phyloP scores from a whole-genome alignment of 2,113 vertebrate genomes.

The Lichenostomus cassidix region DNA sequence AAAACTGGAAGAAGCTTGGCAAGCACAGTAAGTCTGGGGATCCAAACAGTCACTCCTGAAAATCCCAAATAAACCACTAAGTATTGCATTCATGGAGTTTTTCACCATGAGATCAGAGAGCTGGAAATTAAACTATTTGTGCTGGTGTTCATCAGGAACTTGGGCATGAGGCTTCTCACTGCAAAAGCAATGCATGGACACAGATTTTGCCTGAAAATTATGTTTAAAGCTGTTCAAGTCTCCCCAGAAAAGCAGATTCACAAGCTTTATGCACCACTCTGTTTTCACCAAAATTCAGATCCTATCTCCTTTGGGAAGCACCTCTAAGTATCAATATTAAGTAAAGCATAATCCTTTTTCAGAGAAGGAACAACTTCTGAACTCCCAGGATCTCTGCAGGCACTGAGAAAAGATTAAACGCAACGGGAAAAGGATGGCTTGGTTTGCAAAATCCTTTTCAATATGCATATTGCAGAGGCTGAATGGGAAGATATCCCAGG shows the following conservation, averaged over 20 bases:
- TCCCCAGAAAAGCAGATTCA: not conserved
- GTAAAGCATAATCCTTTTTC: slow-evolving; percentile 20
- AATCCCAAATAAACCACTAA: not conserved
- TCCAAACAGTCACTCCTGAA: not conserved
- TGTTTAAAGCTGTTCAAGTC: not conserved
- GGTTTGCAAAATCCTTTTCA: slow-evolving; percentile 29
- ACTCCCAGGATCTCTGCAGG: not conserved
- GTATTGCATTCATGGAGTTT: not conserved
- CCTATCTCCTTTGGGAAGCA: not conserved
- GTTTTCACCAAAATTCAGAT: not conserved
- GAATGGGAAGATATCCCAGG: slow-evolving; percentile 12
- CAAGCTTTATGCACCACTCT: not conserved
- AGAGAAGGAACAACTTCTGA: slow-evolving; percentile 4
- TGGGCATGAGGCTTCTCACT: not conserved
- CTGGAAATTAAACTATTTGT: not conserved
- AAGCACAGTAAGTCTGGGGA: not conserved
- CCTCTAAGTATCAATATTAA: not conserved
- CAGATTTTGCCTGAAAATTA: not conserved
- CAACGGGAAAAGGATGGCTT: not conserved
- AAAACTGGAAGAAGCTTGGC: not conserved
- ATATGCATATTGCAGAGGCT: slow-evolving; percentile 17
- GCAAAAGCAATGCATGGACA: not conserved
- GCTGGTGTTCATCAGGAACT: not conserved
- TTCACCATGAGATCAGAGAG: not conserved
- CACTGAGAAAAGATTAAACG: not conserved